A percentile compares a stretch with the other conserved stretches of the same genome.
Evolutionary conservation across 2,797 vertebrate genomes (phyloP).

Genomic region (Macropus fuliginosus): DNA sequence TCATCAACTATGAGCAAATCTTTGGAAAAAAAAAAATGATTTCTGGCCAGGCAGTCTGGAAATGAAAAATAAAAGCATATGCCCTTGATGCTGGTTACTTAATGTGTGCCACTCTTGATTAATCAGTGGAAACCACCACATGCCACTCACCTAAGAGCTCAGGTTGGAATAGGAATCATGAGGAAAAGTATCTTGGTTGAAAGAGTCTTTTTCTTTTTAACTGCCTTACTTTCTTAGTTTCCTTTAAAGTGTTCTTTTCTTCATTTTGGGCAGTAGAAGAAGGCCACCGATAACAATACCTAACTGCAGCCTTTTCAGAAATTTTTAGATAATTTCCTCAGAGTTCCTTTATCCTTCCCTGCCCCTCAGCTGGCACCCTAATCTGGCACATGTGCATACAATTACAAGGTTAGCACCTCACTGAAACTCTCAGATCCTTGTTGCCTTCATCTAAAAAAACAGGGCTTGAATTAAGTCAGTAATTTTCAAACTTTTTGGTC

Average conservation of each 20-base stretch:
- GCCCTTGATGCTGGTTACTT: slow-evolving; percentile 28
- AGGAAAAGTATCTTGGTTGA: slow-evolving; percentile 9
- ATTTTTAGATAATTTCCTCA: slow-evolving; percentile 76
- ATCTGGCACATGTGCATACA: neutral
- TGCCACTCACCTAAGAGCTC: slow-evolving; percentile 47
- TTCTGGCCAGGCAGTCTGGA: neutral
- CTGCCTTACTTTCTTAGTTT: slow-evolving; percentile 67
- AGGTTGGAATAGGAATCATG: slow-evolving; percentile 36
- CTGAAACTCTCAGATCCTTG: neutral
- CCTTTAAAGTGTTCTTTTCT: slow-evolving; percentile 74
- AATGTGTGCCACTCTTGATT: slow-evolving; percentile 8
- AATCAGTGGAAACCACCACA: slow-evolving; percentile 57
- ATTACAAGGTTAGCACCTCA: neutral
- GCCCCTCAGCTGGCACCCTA: neutral
- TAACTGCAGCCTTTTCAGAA: slow-evolving; percentile 60
- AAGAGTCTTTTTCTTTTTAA: slow-evolving; percentile 38
- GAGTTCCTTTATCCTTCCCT: slow-evolving; percentile 31
- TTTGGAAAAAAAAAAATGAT: neutral
- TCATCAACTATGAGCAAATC: neutral
- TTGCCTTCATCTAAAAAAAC: neutral
- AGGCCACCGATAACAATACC: slow-evolving; percentile 72
- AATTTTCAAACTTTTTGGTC: neutral
- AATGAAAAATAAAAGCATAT: slow-evolving; percentile 59
- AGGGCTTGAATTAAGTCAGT: neutral
- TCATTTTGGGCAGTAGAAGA: slow-evolving; percentile 67